phyloP scores from a whole-genome alignment of 2,113 vertebrate species.

The Aptenodytes forsteri region DNA sequence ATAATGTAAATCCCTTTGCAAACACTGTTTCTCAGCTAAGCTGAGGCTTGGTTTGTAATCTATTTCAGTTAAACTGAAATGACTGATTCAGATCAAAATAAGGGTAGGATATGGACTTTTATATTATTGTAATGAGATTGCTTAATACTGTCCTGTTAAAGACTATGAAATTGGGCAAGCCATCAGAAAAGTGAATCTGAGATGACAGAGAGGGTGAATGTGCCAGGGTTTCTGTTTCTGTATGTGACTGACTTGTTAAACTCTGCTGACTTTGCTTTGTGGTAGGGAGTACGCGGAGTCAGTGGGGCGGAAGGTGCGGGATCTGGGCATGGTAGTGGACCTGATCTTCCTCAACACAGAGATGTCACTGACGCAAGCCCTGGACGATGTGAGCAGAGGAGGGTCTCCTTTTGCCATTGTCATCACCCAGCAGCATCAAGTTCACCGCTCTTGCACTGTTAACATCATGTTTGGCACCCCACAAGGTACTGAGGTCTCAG shows the following conservation, averaged over 20 bases:
- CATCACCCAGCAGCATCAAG: slow-evolving; percentile 97
- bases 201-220: neutral
- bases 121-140: neutral
- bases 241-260: neutral
- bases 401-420: slow-evolving; percentile 96
- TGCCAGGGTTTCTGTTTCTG: neutral
- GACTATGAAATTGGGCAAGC: neutral
- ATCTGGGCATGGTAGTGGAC: slow-evolving; percentile 97
- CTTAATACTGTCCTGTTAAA: neutral
- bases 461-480: slow-evolving; percentile 98
- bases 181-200: neutral
- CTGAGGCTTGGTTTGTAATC: neutral
- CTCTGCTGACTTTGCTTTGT: slow-evolving; percentile 31
- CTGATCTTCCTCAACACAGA: slow-evolving; percentile 99
- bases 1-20: neutral
- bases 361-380: slow-evolving; percentile 92
- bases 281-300: slow-evolving; percentile 94
- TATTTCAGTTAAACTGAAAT: neutral
- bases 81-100: neutral
- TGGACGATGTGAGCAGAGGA: slow-evolving; percentile 95
- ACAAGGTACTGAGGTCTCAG: slow-evolving; percentile 82
- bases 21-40: neutral
- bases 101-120: neutral
- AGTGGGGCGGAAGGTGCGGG: slow-evolving; percentile 94
- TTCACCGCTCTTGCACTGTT: slow-evolving; percentile 96